Evolutionary conservation across 2,113 vertebrate species (phyloP).

Genomic region (Psilopsiagon aurifrons): DNA sequence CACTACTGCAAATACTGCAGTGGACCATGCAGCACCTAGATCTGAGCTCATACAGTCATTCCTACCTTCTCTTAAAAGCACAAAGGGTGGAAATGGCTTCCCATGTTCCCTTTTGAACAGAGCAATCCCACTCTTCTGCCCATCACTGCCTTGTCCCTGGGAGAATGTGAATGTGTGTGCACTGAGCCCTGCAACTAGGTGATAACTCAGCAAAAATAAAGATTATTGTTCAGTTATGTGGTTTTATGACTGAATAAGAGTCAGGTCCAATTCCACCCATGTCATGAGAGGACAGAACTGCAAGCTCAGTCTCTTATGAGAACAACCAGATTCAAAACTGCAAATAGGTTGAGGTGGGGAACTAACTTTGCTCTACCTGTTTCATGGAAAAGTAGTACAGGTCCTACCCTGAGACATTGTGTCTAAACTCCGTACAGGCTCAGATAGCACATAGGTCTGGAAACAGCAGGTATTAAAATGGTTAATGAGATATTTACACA

Average conservation of each 20-base stretch:
- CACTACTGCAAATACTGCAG: background rate
- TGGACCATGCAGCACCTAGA: background rate
- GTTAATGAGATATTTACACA: background rate
- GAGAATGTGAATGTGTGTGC: background rate
- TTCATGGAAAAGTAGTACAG: background rate
- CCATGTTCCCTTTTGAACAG: background rate
- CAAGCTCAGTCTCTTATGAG: background rate
- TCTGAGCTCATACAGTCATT: background rate
- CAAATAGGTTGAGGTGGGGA: background rate
- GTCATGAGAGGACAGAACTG: background rate
- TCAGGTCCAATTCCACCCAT: background rate
- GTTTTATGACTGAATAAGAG: background rate
- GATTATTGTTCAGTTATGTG: background rate
- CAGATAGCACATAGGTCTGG: background rate
- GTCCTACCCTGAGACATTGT: background rate
- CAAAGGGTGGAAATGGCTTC: accelerated
- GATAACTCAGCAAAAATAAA: background rate
- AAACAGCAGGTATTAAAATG: background rate
- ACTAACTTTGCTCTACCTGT: background rate
- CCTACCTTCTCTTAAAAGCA: background rate
- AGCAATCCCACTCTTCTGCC: no score
- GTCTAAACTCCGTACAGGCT: background rate
- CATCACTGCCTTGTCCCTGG: background rate
- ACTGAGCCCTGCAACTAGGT: background rate
- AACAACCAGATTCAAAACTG: background rate